Evolutionary conservation across 2,113 vertebrate species (phyloP).

Genomic region (Strigops habroptila): DNA sequence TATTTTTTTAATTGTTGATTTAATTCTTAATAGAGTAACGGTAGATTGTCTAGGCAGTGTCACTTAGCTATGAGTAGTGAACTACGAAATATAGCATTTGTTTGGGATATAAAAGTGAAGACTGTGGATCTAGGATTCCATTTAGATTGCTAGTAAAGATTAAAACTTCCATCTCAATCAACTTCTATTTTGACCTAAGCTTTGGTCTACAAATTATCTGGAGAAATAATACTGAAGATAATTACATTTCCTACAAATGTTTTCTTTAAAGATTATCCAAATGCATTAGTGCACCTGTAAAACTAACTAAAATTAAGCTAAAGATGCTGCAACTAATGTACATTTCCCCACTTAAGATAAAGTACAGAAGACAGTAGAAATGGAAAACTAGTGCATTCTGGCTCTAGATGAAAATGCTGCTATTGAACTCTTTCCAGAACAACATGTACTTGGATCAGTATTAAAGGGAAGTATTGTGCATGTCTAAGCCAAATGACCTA

Average conservation of each 20-base stretch:
- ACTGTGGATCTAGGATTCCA: neutral
- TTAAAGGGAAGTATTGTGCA: constrained; percentile 70
- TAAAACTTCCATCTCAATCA: constrained; percentile 25
- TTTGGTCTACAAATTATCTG: constrained; percentile 42
- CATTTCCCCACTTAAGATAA: constrained; percentile 52
- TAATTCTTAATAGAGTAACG: neutral
- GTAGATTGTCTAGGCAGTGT: neutral
- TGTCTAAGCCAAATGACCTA: constrained; percentile 69
- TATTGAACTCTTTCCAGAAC: constrained; percentile 77
- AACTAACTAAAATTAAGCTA: constrained; percentile 50
- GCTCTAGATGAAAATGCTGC: constrained; percentile 74
- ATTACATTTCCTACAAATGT: constrained; percentile 19
- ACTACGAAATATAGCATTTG: neutral
- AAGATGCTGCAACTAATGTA: constrained; percentile 33
- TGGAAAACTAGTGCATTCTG: constrained; percentile 59
- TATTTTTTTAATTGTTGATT: neutral
- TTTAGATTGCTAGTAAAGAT: constrained; percentile 62
- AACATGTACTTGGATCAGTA: constrained; percentile 79
- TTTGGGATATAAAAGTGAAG: neutral
- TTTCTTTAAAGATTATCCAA: constrained; percentile 52
- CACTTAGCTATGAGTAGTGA: neutral
- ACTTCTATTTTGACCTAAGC: neutral
- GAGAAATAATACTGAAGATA: constrained; percentile 30
- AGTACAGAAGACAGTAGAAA: constrained; percentile 59
- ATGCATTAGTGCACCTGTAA: constrained; percentile 46